phyloP scores from a whole-genome alignment of 2,113 vertebrate genomes.

The Macrotis lagotis region DNA sequence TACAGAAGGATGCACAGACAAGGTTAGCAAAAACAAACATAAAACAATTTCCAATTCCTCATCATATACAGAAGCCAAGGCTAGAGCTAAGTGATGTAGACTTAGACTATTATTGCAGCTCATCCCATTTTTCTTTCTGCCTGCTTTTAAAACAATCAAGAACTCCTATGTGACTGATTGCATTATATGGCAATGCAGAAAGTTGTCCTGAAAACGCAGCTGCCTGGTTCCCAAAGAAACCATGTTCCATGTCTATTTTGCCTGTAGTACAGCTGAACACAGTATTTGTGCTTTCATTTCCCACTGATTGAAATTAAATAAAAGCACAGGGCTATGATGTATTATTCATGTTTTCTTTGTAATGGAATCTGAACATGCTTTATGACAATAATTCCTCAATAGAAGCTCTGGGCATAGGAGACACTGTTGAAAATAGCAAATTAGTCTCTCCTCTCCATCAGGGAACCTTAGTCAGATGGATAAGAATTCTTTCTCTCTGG shows the following conservation, averaged over 20 bases:
- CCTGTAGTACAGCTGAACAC: constrained; percentile 11
- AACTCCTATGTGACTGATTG: too few relatives aligned
- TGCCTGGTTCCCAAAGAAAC: not conserved
- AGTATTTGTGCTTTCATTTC: constrained; percentile 53
- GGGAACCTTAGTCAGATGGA: not conserved
- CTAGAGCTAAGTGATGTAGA: not conserved
- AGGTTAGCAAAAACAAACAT: not conserved
- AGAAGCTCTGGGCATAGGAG: not conserved
- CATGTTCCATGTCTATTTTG: not conserved
- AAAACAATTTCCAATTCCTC: not conserved
- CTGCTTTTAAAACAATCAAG: not conserved
- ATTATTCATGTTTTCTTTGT: constrained; percentile 53
- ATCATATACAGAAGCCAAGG: not conserved
- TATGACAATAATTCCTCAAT: not conserved
- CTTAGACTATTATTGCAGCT: too few relatives aligned
- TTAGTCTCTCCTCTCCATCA: not conserved
- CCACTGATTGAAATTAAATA: constrained; percentile 38
- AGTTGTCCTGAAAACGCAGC: not conserved
- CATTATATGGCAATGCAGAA: accelerated
- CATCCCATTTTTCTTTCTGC: not conserved
- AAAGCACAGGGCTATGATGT: constrained; percentile 33
- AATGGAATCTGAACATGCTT: constrained; percentile 55
- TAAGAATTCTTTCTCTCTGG: constrained; percentile 18
- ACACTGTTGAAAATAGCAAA: not conserved
- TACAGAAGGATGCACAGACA: accelerated